A percentile compares a stretch with the other conserved stretches of the same genome.
Evolutionary conservation across 2,888 invertebrate species (phyloP).

Genomic region (Drosophila merina): DNA sequence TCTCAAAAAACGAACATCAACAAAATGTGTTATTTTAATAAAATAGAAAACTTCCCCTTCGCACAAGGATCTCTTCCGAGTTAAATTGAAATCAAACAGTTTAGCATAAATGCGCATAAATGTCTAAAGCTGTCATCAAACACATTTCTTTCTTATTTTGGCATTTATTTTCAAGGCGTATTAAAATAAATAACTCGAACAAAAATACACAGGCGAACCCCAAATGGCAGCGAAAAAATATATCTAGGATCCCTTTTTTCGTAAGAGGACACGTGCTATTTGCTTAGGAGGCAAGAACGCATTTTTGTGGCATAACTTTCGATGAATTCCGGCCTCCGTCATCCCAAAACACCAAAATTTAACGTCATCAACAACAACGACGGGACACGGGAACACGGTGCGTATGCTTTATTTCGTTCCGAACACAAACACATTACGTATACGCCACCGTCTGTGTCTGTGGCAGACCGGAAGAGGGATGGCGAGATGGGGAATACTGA

Average conservation of each 20-base stretch:
- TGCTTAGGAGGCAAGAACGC: slow-evolving; percentile 44
- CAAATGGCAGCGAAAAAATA: slow-evolving; percentile 11
- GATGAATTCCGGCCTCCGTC: slow-evolving; percentile 22
- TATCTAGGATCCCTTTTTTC: slow-evolving; percentile 28
- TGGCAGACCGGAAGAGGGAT: slow-evolving; percentile 34
- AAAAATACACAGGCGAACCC: slow-evolving; percentile 11
- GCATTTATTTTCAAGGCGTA: slow-evolving; percentile 46
- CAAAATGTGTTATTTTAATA: too few relatives aligned
- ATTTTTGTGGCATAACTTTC: slow-evolving; percentile 42
- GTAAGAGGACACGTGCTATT: slow-evolving; percentile 44
- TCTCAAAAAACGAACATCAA: too few relatives aligned
- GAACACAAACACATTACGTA: slow-evolving; percentile 62
- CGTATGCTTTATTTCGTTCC: slow-evolving; percentile 64
- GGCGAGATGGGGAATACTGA: not conserved
- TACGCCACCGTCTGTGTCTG: slow-evolving; percentile 56
- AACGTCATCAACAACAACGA: slow-evolving; percentile 33
- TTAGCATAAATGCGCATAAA: slow-evolving; percentile 78
- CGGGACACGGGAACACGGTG: slow-evolving; percentile 43
- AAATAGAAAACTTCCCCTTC: not conserved
- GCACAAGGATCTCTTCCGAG: not conserved
- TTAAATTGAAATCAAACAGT: slow-evolving; percentile 65
- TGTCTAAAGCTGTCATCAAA: slow-evolving; percentile 76
- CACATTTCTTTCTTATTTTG: slow-evolving; percentile 64
- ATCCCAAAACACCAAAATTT: slow-evolving; percentile 15
- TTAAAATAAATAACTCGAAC: slow-evolving; percentile 65